phyloP scores from a whole-genome alignment of 2,888 invertebrate genomes.

The Acanthopleura granulata region DNA sequence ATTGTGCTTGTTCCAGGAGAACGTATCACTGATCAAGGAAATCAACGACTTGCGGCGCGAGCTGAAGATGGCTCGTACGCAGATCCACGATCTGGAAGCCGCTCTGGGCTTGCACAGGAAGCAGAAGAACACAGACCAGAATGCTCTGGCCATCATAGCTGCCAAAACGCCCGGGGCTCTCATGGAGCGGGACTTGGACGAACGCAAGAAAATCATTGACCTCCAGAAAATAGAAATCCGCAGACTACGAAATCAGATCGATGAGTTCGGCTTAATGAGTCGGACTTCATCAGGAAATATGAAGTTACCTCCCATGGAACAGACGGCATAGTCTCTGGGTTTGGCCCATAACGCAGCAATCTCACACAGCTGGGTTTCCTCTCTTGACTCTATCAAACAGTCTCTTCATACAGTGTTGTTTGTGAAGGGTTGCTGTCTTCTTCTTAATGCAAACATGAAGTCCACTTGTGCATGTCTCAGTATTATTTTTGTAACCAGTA shows the following conservation, averaged over 20 bases:
- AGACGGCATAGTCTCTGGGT: conserved; percentile 21
- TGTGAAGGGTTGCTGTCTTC: no score
- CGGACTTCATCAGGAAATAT: conserved; percentile 47
- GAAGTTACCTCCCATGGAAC: conserved; percentile 48
- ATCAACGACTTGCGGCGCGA: conserved; percentile 82
- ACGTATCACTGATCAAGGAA: conserved; percentile 82
- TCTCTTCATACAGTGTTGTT: no score
- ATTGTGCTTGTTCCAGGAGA: conserved; percentile 75
- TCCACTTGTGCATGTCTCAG: no score
- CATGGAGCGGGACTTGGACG: conserved; percentile 77
- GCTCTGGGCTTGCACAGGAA: conserved; percentile 67
- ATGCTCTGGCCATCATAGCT: conserved; percentile 48
- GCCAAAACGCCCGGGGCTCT: conserved; percentile 68
- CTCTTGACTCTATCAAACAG: no score
- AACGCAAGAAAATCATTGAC: conserved; percentile 71
- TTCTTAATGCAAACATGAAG: no score
- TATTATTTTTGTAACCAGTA: no score
- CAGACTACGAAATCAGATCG: conserved; percentile 60
- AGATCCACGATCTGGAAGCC: conserved; percentile 81
- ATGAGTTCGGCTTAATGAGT: conserved; percentile 38
- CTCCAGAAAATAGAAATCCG: conserved; percentile 72
- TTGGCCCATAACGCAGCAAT: no score
- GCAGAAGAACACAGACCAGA: conserved; percentile 51
- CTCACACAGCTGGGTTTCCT: no score
- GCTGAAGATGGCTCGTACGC: conserved; percentile 77